Base-by-base conservation (phyloP, 2,113 vertebrate species). In the Tretioscincus oriximinensis region DNA sequence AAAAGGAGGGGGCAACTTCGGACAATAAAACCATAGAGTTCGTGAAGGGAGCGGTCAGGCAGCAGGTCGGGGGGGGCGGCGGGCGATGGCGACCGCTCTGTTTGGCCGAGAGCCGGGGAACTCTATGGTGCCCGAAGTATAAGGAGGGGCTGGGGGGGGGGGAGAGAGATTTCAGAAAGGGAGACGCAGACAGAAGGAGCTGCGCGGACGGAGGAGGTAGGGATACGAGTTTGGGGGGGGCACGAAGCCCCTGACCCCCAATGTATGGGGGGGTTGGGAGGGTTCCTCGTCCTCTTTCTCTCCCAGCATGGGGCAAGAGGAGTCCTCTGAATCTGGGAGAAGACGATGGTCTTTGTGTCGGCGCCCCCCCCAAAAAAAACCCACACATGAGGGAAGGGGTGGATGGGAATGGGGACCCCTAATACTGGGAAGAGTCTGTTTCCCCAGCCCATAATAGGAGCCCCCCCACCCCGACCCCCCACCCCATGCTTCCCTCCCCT, bases 1-100 rank as follows among this genome's bases (percentile, higher is more conserved):
- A n/a, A 29, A 24, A 29, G 66, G 67, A 58, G 41, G n/a, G 22
- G 63, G 9, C 72, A 9, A 14, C 31, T 45, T 69, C 73, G 80
- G 80, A 82, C 80, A 82, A 82, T 82, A 73, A 61, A 69, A 82
- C 73, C 73, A 76, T 82, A 76, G 80, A 82, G 80, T 7, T 41
- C 64, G 31, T 2, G 31, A 66, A 28, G 3, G 26, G 80, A 82
- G 73, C n/a, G 80, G 66, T 65, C 31, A 21, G 28, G 9, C 71
- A 41, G 35, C 28, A 21, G 22, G 12, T 2, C 9, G 29, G 6
- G 20, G 31, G 35, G 2, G 35, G 35, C 35, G 35, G 35, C 35
- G 35, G 35, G 35, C 35, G 35, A 5, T 5, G 35, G 4, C 26
- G 12, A 49, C 28, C 80, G 66, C 61, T 82, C 80, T 82, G 58